A percentile compares a stretch with the other conserved stretches of the same genome.
Evolutionary conservation across 2,113 vertebrate species (phyloP).

Genomic region (Baryphthengus martii): DNA sequence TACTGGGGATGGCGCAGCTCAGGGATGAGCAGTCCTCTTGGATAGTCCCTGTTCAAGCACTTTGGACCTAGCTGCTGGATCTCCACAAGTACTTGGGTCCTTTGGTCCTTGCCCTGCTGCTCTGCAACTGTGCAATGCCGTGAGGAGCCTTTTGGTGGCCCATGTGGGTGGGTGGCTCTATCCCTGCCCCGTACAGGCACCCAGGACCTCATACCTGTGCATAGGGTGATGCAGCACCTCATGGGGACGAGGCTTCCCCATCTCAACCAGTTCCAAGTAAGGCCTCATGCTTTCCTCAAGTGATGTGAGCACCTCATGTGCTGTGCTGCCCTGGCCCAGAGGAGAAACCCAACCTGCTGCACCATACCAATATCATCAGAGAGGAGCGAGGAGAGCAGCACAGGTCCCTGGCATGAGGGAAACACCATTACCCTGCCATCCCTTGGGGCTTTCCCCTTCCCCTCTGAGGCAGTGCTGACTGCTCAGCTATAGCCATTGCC

Average conservation of each 20-base stretch:
- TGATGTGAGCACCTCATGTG: accelerated
- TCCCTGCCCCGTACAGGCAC: neutral
- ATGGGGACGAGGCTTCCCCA: neutral
- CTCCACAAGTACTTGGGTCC: neutral
- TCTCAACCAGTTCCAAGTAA: neutral
- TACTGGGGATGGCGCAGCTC: neutral
- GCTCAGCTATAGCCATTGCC: neutral
- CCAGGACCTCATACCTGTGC: neutral
- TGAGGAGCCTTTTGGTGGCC: neutral
- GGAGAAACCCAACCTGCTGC: neutral
- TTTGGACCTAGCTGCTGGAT: neutral
- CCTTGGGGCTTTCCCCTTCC: neutral
- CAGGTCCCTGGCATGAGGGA: neutral
- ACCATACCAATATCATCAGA: accelerated
- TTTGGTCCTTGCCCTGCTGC: neutral
- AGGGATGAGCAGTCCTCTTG: accelerated
- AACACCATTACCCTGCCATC: neutral
- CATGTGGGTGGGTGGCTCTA: accelerated
- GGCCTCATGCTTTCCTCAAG: accelerated
- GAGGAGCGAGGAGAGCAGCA: neutral
- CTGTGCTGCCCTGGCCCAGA: accelerated
- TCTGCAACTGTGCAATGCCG: accelerated
- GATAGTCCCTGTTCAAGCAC: neutral
- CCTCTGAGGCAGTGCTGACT: neutral
- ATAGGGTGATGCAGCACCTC: neutral